Evolutionary conservation across 2,888 invertebrate genomes (phyloP), one percentile per base, ranked within the genome.

Genomic region (Archaeoteleia sp.): DNA sequence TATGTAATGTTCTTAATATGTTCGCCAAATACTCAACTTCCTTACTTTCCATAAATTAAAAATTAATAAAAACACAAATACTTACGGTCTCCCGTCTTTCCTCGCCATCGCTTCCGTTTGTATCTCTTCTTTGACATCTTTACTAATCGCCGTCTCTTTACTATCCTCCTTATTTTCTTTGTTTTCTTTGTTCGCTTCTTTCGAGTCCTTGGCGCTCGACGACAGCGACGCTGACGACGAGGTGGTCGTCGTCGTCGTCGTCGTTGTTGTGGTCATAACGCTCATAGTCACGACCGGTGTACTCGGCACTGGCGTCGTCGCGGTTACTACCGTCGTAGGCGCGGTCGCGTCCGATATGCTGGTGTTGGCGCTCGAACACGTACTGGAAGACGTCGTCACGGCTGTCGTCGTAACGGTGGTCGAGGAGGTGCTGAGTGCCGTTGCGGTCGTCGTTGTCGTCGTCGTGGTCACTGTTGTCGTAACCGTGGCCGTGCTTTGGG

Each of bases 151-250:
- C 13, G 82, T 72, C 27, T 88, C 86, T 69, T 88, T 88, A 63
- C 87, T 86, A 72, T 88, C 88, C 79, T 87, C 87, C 85, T 89
- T 88, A 75, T 87, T 86, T 70, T 89, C 87, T 71, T 89, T 89
- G 76, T 89, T 89, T 82, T 90, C 90, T 78, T 90, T 89, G 71
- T 85, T 89, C 68, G 88, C 88, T 61, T 87, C 83, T 71, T 87
- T 86, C 25, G 85, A 82, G 73, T 87, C 79, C 46, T 72, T 74
- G 71, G 69, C 68, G 54, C 76, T 74, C 40, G 72, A 65, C 6
- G 73, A n/a, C n/a, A n/a, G 73, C 10, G 76, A 60, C 17, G 73
- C 76, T 30, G 79, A 65, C 20, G 81, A 66, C 23, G 80, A 75
- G 13, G 80, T 77, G 1, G 81, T 78, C 15, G 81, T 79, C 46